Percentiles rank a stretch among this genome's conserved stretches.
These are phyloP conservation scores for Myotis lucifugus DNA, from an alignment of 2,113 vertebrate species.

Conservation along the genomic window DNA sequence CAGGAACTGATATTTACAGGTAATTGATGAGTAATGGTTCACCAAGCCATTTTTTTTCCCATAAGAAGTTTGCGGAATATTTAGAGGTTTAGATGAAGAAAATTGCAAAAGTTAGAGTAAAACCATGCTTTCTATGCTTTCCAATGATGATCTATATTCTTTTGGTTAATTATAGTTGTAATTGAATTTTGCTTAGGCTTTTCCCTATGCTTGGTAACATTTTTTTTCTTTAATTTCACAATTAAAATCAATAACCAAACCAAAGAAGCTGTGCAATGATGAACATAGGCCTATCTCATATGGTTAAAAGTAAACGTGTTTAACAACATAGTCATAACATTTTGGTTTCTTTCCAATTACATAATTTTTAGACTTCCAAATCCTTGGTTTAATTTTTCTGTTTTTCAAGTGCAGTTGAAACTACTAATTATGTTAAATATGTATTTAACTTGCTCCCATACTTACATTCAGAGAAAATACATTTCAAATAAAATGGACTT, in stretches of 20 bases:
- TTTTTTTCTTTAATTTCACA: neutral
- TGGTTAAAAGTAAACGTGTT: neutral
- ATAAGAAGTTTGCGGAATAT: neutral
- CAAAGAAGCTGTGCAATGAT: neutral
- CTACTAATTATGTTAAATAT: slow-evolving; percentile 42
- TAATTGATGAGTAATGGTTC: neutral
- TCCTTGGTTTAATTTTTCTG: neutral
- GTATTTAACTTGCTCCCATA: slow-evolving; percentile 12
- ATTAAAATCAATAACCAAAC: neutral
- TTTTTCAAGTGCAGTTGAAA: neutral
- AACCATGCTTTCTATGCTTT: neutral
- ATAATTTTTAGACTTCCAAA: slow-evolving; percentile 24
- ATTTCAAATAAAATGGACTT: slow-evolving; percentile 42
- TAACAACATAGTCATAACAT: neutral
- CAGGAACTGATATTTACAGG: neutral
- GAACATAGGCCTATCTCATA: neutral
- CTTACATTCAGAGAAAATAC: neutral
- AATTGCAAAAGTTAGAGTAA: neutral
- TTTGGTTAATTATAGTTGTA: neutral
- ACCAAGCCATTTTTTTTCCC: neutral
- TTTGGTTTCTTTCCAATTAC: slow-evolving; percentile 1
- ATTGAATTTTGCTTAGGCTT: neutral
- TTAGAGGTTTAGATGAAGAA: neutral
- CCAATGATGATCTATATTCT: neutral
- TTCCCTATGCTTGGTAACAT: neutral